A percentile compares a stretch with the other conserved stretches of the same genome.
Conservation (phyloP, 2,888 invertebrate genomes). For the Tethea ocularis region DNA sequence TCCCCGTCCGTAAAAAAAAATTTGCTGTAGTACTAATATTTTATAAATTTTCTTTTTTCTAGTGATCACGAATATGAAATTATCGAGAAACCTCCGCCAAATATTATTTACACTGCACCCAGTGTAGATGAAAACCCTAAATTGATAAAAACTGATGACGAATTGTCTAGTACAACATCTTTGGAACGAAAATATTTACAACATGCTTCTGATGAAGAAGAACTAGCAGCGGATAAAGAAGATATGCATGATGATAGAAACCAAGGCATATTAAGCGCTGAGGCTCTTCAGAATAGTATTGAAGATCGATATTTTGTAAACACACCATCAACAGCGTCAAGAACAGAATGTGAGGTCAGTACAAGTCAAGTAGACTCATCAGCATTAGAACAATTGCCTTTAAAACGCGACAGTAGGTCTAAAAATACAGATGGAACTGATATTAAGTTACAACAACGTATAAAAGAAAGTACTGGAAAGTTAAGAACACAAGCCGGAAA, state of each 20-base stretch:
- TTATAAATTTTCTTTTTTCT: constrained; percentile 67
- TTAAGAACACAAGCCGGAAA: constrained; percentile 88
- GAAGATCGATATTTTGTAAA: constrained; percentile 86
- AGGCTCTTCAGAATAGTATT: constrained; percentile 85
- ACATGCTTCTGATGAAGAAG: constrained; percentile 80
- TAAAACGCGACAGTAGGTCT: constrained; percentile 82
- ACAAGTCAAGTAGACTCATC: constrained; percentile 88
- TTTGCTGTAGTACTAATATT: too few relatives aligned
- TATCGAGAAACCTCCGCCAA: constrained; percentile 87
- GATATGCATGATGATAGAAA: constrained; percentile 49
- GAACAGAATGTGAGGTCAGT: constrained; percentile 86
- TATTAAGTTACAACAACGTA: constrained; percentile 85
- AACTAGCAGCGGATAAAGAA: constrained; percentile 63
- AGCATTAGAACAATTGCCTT: constrained; percentile 85
- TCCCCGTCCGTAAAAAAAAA: too few relatives aligned
- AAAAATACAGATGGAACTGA: constrained; percentile 80
- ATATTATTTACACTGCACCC: constrained; percentile 67
- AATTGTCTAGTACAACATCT: constrained; percentile 78
- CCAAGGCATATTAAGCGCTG: constrained; percentile 66
- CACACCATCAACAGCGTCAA: constrained; percentile 83
- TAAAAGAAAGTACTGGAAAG: constrained; percentile 88
- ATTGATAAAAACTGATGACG: constrained; percentile 75
- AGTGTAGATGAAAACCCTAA: constrained; percentile 65
- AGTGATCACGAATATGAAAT: constrained; percentile 98
- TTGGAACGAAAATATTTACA: constrained; percentile 75